phyloP scores from a whole-genome alignment of 2,888 invertebrate species.

The Cremastinae sp. region DNA sequence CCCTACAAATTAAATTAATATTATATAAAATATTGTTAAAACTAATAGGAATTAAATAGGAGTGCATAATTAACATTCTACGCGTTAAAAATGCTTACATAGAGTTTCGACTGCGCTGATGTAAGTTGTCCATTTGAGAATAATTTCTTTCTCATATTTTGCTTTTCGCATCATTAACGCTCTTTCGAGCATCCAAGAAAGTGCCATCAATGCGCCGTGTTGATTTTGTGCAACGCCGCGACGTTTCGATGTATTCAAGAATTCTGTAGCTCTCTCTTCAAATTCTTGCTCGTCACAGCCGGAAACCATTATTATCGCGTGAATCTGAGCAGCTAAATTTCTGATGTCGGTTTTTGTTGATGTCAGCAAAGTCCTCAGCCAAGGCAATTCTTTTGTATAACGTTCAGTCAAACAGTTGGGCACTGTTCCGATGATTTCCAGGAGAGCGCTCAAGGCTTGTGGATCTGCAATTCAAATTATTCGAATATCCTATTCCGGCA shows the following conservation, averaged over 20 bases:
- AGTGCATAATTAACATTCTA: not conserved
- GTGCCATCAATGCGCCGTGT: constrained; percentile 88
- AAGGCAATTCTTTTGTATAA: constrained; percentile 84
- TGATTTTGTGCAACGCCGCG: constrained; percentile 86
- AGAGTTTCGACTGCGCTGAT: constrained; percentile 83
- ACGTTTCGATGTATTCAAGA: constrained; percentile 81
- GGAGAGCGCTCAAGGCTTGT: constrained; percentile 87
- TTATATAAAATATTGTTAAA: not conserved
- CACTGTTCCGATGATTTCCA: constrained; percentile 92
- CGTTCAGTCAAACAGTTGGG: constrained; percentile 86
- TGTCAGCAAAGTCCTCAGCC: constrained; percentile 85
- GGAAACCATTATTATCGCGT: constrained; percentile 86
- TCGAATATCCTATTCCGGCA: no score
- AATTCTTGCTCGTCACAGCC: constrained; percentile 82
- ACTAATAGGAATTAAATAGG: not conserved
- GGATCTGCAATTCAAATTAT: constrained; percentile 80
- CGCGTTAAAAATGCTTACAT: constrained; percentile 79
- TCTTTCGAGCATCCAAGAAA: constrained; percentile 87
- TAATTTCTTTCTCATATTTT: constrained; percentile 73
- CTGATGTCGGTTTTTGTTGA: constrained; percentile 90
- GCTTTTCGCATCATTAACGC: constrained; percentile 82
- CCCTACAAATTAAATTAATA: constrained; percentile 81
- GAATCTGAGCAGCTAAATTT: constrained; percentile 87
- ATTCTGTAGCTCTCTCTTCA: constrained; percentile 82
- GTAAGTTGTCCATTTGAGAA: constrained; percentile 83